A percentile compares a stretch with the other conserved stretches of the same genome.
Conservation (phyloP, 2,888 invertebrate species). For the Pristionchus fissidentatus region DNA sequence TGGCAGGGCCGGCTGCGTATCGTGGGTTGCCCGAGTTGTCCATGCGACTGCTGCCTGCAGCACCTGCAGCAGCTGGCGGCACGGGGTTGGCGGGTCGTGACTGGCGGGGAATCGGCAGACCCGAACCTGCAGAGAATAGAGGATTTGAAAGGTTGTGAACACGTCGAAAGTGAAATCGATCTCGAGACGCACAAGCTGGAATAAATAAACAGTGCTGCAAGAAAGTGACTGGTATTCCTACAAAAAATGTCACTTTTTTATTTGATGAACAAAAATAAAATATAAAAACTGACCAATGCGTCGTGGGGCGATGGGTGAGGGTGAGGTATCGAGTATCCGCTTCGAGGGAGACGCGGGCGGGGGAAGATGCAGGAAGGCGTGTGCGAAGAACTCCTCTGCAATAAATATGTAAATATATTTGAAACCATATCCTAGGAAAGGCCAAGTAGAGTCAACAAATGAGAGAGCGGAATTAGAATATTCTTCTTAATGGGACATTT, state of each 20-base stretch:
- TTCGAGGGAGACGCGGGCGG: slow-evolving; percentile 62
- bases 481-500: too few species aligned
- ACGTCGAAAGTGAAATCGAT: too few species aligned
- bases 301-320: slow-evolving; percentile 51
- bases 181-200: too few species aligned
- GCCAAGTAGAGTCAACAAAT: background rate
- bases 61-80: background rate
- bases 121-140: slow-evolving; percentile 49
- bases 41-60: background rate
- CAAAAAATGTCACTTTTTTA: too few species aligned
- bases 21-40: slow-evolving; percentile 5
- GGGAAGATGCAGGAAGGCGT: slow-evolving; percentile 83
- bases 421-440: background rate
- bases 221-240: too few species aligned
- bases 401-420: slow-evolving; percentile 49
- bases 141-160: too few species aligned
- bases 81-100: slow-evolving; percentile 49
- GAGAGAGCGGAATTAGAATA: background rate
- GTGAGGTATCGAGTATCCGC: slow-evolving; percentile 62
- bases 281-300: slow-evolving; percentile 45
- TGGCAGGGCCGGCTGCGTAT: background rate
- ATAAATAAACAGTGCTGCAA: too few species aligned
- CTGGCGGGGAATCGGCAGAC: slow-evolving; percentile 56
- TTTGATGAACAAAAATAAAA: background rate
- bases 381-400: slow-evolving; percentile 89